Conservation (phyloP, 2,888 invertebrate genomes). For the Troides helena region DNA sequence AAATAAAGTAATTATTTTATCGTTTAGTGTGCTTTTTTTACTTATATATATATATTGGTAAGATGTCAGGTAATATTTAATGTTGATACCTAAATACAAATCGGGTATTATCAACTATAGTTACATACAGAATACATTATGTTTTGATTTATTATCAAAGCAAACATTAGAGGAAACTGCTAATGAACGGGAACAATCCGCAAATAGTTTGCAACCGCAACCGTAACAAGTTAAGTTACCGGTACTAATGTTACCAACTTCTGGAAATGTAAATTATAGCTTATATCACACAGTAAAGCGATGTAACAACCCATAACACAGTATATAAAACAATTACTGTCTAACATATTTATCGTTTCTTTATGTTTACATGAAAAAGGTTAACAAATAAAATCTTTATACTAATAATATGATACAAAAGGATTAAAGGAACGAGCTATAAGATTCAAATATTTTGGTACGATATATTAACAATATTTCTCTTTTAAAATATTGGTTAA, state of each 20-base stretch:
- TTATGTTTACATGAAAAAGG: too few species aligned
- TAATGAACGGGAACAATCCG: slow-evolving; percentile 35
- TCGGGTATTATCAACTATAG: neutral
- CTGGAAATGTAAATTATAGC: neutral
- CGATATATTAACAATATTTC: too few species aligned
- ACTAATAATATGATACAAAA: too few species aligned
- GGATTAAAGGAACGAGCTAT: too few species aligned
- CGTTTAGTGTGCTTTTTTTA: too few species aligned
- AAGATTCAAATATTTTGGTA: too few species aligned
- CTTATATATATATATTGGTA: too few species aligned
- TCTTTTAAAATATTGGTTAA: neutral
- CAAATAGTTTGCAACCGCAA: slow-evolving; percentile 39
- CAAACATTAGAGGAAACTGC: slow-evolving; percentile 38
- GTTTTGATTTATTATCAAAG: slow-evolving; percentile 33
- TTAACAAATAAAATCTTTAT: too few species aligned
- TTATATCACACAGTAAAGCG: neutral
- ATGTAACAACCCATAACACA: neutral
- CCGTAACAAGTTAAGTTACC: slow-evolving; percentile 31
- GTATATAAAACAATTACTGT: neutral
- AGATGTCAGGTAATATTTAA: too few species aligned
- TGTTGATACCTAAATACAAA: neutral
- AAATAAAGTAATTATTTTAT: too few species aligned
- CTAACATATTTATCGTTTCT: too few species aligned
- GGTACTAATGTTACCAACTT: slow-evolving; percentile 16
- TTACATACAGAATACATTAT: slow-evolving; percentile 3